These are phyloP conservation scores for Eulemur rufifrons DNA, from an alignment of 2,113 vertebrate genomes.

Conservation along the genomic window DNA sequence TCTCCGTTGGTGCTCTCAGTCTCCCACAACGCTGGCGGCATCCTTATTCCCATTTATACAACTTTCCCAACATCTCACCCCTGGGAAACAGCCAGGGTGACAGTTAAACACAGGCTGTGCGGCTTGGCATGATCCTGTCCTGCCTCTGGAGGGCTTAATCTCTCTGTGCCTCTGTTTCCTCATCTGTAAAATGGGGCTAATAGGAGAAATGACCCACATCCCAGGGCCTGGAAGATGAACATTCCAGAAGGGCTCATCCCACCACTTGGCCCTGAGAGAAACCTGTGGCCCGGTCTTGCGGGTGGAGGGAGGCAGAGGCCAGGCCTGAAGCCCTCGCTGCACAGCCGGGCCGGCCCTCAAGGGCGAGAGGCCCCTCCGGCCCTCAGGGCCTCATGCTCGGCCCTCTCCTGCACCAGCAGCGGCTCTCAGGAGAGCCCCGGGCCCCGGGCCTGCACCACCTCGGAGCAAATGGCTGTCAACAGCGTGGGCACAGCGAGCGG, in stretches of 20 bases:
- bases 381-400: not conserved
- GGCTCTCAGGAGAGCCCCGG: not conserved
- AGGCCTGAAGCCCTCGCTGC: not conserved
- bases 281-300: not conserved
- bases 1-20: not conserved
- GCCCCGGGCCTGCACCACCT: not conserved
- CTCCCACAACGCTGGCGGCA: rapidly evolving
- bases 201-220: not conserved
- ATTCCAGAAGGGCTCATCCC: not conserved
- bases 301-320: not conserved
- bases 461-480: rapidly evolving
- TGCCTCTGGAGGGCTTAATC: not conserved
- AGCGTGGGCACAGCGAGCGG: rapidly evolving
- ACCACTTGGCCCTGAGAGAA: not conserved
- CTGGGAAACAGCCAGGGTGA: rapidly evolving
- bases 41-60: not conserved
- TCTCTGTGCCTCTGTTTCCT: not conserved
- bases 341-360: not conserved
- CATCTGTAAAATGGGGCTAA: not conserved
- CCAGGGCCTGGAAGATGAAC: not conserved
- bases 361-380: not conserved
- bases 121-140: not conserved
- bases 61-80: rapidly evolving
- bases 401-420: not conserved
- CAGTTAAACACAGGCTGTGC: rapidly evolving